Percentiles rank a stretch among this genome's conserved stretches.
phyloP scores from a whole-genome alignment of 2,888 invertebrate genomes.

The Ophioninae sp. region DNA sequence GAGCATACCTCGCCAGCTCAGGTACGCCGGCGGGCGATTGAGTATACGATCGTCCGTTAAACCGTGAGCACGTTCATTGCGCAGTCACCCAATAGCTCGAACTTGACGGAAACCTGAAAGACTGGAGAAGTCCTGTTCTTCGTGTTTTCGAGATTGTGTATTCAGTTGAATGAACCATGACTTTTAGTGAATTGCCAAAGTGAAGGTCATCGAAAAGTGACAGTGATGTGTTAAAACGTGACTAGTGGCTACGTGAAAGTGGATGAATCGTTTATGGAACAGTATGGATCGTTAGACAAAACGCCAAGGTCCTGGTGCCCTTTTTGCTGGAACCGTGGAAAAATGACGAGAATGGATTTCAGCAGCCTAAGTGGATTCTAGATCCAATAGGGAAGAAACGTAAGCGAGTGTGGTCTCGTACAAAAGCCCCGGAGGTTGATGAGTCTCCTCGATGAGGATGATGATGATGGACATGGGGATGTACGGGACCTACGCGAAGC shows the following conservation, averaged over 20 bases:
- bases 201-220: slow-evolving; percentile 12
- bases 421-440: slow-evolving; percentile 68
- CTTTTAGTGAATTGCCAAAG: slow-evolving; percentile 13
- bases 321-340: too few relatives aligned
- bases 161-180: slow-evolving; percentile 11
- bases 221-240: slow-evolving; percentile 6
- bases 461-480: slow-evolving; percentile 92
- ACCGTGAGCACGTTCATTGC: slow-evolving; percentile 32
- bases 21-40: slow-evolving; percentile 39
- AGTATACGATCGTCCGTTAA: slow-evolving; percentile 48
- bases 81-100: slow-evolving; percentile 13
- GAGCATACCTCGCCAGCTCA: slow-evolving; percentile 22
- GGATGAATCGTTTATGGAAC: too few relatives aligned
- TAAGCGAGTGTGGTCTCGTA: slow-evolving; percentile 47
- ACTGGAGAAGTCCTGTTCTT: neutral
- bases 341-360: too few relatives aligned
- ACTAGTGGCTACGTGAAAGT: slow-evolving; percentile 24
- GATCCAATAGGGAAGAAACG: neutral
- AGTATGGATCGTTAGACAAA: slow-evolving; percentile 32
- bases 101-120: slow-evolving; percentile 11
- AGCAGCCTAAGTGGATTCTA: too few relatives aligned
- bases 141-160: neutral
- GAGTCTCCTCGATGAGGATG: slow-evolving; percentile 82
- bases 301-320: too few relatives aligned
- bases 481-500: slow-evolving; percentile 84